A percentile compares a stretch with the other conserved stretches of the same genome.
Conservation (phyloP, 2,797 vertebrate genomes). For the Hypotaenidia philippensis region DNA sequence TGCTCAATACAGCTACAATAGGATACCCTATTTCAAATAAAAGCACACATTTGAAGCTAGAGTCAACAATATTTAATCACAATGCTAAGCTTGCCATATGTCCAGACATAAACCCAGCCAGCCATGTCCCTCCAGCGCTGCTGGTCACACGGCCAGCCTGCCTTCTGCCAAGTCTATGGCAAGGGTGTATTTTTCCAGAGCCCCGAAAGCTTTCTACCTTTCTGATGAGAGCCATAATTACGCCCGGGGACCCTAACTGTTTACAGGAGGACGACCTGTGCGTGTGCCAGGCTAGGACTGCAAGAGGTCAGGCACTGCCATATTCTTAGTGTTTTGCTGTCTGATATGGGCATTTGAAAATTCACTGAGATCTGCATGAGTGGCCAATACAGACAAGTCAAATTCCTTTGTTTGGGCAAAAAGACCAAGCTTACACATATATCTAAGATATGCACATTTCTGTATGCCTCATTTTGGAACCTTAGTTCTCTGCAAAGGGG, state of each 20-base stretch:
- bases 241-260: neutral
- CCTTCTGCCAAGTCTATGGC: neutral
- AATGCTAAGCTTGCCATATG: neutral
- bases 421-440: neutral
- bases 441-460: neutral
- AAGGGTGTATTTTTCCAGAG: neutral
- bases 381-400: neutral
- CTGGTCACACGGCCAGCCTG: neutral
- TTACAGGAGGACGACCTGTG: neutral
- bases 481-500: neutral
- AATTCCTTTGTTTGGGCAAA: neutral
- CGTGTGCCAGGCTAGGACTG: neutral
- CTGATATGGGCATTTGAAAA: neutral
- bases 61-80: conserved; percentile 23
- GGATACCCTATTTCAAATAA: neutral
- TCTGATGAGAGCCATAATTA: neutral
- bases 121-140: neutral
- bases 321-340: neutral
- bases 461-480: neutral
- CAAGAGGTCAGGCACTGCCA: neutral
- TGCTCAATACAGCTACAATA: neutral
- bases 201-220: neutral
- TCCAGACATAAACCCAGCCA: conserved; percentile 9
- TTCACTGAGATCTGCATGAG: neutral
- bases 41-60: neutral